Evolutionary conservation across 2,888 invertebrate species (phyloP).

Genomic region (Podotricha telesiphe): DNA sequence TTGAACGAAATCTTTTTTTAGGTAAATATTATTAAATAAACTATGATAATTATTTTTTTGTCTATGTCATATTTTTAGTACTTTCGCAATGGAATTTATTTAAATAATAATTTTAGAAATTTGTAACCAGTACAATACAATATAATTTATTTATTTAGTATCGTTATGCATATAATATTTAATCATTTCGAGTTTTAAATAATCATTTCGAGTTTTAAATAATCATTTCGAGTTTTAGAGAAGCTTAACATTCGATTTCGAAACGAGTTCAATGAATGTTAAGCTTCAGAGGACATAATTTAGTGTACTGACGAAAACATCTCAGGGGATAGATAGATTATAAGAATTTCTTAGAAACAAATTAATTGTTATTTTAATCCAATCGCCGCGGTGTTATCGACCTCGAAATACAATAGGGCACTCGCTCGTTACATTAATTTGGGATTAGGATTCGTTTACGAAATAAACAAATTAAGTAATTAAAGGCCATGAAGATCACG

Average conservation of each 20-base stretch:
- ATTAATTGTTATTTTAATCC: conserved; percentile 13
- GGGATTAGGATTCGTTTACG: conserved; percentile 9
- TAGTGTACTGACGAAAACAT: background rate
- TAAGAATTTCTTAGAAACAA: conserved; percentile 12
- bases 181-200: too few relatives aligned
- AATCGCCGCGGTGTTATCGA: background rate
- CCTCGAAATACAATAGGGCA: conserved; percentile 6
- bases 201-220: too few relatives aligned
- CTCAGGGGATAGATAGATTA: background rate
- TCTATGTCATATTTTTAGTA: too few relatives aligned
- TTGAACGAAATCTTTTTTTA: too few relatives aligned
- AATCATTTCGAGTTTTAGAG: too few relatives aligned
- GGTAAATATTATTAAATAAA: too few relatives aligned
- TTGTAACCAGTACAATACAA: too few relatives aligned
- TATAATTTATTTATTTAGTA: too few relatives aligned
- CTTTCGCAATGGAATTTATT: too few relatives aligned
- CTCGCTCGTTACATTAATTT: conserved; percentile 10
- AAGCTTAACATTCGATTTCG: too few relatives aligned
- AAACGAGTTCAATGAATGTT: background rate
- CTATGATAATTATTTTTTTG: too few relatives aligned
- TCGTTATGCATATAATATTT: background rate
- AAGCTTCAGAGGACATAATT: background rate
- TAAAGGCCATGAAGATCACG: background rate
- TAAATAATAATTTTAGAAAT: too few relatives aligned
- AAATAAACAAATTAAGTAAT: conserved; percentile 18